Evolutionary conservation across 2,797 vertebrate species (phyloP), one percentile per base, ranked within the genome.

Genomic region (Macropodus opercularis): DNA sequence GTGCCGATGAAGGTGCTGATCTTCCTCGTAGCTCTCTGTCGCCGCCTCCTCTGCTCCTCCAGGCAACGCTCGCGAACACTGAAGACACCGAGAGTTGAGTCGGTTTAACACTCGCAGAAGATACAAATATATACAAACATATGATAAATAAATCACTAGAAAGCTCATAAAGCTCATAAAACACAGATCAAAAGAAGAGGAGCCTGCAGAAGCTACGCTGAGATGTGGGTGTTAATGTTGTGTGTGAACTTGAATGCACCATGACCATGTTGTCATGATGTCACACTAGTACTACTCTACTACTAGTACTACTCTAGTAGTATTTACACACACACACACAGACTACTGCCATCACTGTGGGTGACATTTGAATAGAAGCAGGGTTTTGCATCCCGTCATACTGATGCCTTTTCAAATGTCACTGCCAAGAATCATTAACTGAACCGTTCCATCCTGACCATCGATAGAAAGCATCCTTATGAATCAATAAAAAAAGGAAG

Each of bases 1-100:
- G 95, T 97, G 42, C 96, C 96, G 7, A 98, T 96, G 78, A 98
- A 98, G 81, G 95, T 98, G 78, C 96, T 97, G 77, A 98, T 97
- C 89, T 98, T 98, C 89, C 90, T 95, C 3, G 96, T 95, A 9
- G 96, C 96, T 38, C 96, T 88, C 83, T 97, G 96, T 41, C 96
- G 86, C 69, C 96, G 81, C n/a, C 94, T 92, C 87, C 81, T 94
- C 79, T 97, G 95, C 14, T 98, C 96, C 69, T 98, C 96, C 65
- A 98, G 88, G 69, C 96, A 98, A 23, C 95, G 92, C 47, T 97
- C 95, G 17, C 96, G 94, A 57, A 98, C 96, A 9, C 96, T 98
- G 90, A 60, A 13, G 14, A 13, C 36, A 48, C 8, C 12, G 31
- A 29, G 26, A 50, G 43, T 24, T 34, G 6, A 40, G 1, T 5